Percentiles rank a stretch among this genome's conserved stretches.
Evolutionary conservation across 1,140 invertebrate species (phyloP).

Genomic region (Armadillidium nasatum): DNA sequence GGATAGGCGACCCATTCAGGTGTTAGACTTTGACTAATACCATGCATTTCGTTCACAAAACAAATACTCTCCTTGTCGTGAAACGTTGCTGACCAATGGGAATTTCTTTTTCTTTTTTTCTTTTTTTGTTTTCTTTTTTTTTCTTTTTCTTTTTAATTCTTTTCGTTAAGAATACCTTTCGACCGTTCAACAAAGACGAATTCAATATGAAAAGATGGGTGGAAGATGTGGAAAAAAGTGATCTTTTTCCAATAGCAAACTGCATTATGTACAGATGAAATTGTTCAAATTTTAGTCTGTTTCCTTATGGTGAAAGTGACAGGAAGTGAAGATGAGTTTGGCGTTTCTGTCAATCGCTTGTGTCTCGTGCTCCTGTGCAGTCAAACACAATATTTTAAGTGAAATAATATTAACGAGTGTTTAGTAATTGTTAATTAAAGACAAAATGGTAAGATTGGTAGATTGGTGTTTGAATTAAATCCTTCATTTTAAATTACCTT

Average conservation of each 20-base stretch:
- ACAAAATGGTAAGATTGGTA: too few species aligned
- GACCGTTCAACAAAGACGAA: background rate
- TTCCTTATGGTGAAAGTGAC: background rate
- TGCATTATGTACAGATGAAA: background rate
- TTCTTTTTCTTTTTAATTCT: too few species aligned
- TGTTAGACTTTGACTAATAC: background rate
- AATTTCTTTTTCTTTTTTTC: background rate
- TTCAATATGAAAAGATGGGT: background rate
- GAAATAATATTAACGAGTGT: too few species aligned
- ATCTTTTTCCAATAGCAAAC: background rate
- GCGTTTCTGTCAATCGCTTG: too few species aligned
- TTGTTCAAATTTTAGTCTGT: background rate
- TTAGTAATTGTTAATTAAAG: too few species aligned
- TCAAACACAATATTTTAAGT: too few species aligned
- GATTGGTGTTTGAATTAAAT: too few species aligned
- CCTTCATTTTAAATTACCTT: too few species aligned
- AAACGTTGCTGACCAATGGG: background rate
- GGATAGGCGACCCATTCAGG: background rate
- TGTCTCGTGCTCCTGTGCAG: too few species aligned
- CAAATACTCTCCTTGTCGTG: background rate
- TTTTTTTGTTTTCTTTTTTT: background rate
- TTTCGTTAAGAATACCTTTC: too few species aligned
- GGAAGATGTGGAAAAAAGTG: background rate
- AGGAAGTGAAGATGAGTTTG: too few species aligned
- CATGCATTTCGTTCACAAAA: background rate